Conservation (phyloP, 2,888 invertebrate species). For the Synergus gifuensis region DNA sequence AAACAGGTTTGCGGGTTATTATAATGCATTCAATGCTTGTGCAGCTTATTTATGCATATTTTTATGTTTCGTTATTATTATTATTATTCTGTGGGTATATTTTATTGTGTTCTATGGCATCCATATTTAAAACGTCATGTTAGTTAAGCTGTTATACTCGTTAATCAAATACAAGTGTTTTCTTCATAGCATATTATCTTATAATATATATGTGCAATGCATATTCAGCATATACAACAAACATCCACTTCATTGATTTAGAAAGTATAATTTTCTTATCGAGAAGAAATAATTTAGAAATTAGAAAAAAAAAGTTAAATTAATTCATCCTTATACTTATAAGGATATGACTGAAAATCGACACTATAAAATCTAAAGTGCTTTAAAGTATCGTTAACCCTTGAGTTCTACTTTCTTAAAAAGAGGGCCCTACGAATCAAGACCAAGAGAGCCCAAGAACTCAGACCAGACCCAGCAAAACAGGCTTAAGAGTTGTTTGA, state of each 20-base stretch:
- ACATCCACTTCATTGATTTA: constrained; percentile 1
- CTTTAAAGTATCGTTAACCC: constrained; percentile 17
- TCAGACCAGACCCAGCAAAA: constrained; percentile 54
- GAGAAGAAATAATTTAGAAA: not conserved
- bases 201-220: not conserved
- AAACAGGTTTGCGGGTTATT: constrained; percentile 3
- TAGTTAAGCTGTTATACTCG: constrained; percentile 7
- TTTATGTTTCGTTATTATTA: not conserved
- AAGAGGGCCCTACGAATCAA: constrained; percentile 53
- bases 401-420: constrained; percentile 51
- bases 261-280: not conserved
- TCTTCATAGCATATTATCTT: not conserved
- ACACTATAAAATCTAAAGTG: not conserved
- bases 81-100: too few species aligned
- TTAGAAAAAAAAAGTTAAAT: not conserved
- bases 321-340: too few species aligned
- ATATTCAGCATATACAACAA: not conserved
- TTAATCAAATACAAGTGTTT: constrained; percentile 36
- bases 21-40: not conserved
- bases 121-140: not conserved
- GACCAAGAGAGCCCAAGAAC: constrained; percentile 31
- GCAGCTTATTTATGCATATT: not conserved
- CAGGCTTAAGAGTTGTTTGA: constrained; percentile 64
- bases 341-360: constrained; percentile 8
- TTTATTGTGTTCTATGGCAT: not conserved